These are phyloP conservation scores for Therioaphis trifolii DNA, from an alignment of 2,888 invertebrate genomes.

Conservation along the genomic window DNA sequence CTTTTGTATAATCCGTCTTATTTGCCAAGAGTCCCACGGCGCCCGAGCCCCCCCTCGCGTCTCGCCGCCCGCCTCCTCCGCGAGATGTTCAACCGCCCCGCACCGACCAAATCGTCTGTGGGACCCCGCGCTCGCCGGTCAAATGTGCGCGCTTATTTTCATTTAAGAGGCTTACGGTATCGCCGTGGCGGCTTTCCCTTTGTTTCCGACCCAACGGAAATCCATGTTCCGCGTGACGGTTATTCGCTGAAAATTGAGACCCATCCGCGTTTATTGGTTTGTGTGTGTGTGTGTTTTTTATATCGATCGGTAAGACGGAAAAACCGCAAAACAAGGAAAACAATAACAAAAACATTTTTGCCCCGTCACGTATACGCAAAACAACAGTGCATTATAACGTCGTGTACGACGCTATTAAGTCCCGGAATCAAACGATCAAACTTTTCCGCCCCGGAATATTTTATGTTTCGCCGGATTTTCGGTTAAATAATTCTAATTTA, in stretches of 20 bases:
- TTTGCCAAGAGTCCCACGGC: slow-evolving; percentile 44
- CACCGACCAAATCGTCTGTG: not conserved
- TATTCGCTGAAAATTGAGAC: not conserved
- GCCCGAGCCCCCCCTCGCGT: not conserved
- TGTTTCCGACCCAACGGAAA: not conserved
- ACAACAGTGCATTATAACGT: not conserved
- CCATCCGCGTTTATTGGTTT: not conserved
- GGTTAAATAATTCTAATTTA: not conserved
- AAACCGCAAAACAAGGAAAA: too few relatives aligned
- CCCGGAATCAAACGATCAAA: not conserved
- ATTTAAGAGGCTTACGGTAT: slow-evolving; percentile 38
- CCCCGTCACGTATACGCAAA: too few relatives aligned
- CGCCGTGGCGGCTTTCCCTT: not conserved
- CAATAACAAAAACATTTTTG: too few relatives aligned
- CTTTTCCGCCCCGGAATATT: not conserved
- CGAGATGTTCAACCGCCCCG: not conserved
- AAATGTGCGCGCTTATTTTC: slow-evolving; percentile 13
- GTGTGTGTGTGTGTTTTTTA: too few relatives aligned
- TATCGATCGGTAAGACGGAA: too few relatives aligned
- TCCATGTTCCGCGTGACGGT: not conserved
- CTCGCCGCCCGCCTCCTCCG: not conserved
- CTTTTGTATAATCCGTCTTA: slow-evolving; percentile 56
- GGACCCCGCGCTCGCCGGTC: slow-evolving; percentile 3
- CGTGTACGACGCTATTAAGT: not conserved
- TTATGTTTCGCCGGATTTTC: not conserved